A percentile compares a stretch with the other conserved stretches of the same genome.
Evolutionary conservation across 2,113 vertebrate genomes (phyloP).

Genomic region (Dicentrarchus labrax): DNA sequence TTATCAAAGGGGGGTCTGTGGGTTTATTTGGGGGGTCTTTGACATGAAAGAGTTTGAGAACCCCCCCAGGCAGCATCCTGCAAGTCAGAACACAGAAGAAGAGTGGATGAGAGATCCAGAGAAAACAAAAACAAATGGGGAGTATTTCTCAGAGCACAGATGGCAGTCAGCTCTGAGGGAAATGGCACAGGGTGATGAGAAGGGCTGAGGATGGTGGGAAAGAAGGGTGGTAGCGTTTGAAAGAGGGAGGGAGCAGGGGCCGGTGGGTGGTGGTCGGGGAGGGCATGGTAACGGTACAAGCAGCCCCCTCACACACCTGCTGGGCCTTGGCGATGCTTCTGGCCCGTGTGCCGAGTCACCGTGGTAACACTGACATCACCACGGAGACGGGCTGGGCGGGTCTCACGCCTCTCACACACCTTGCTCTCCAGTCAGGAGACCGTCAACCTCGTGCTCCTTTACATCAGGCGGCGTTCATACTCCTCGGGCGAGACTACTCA

Average conservation of each 20-base stretch:
- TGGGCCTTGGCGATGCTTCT: constrained; percentile 50
- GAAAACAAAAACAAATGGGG: constrained; percentile 20
- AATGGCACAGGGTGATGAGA: constrained; percentile 58
- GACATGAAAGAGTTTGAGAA: constrained; percentile 47
- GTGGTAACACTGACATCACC: constrained; percentile 70
- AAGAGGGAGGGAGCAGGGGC: background rate
- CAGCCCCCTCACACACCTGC: constrained; percentile 28
- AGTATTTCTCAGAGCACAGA: constrained; percentile 74
- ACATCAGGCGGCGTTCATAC: background rate
- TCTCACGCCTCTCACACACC: constrained; percentile 87
- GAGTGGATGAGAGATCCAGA: background rate
- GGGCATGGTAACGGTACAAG: constrained; percentile 10
- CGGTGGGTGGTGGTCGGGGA: background rate
- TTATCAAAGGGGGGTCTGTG: constrained; percentile 5
- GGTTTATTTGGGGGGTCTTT: constrained; percentile 26
- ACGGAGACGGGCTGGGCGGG: constrained; percentile 69
- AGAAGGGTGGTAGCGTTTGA: constrained; percentile 54
- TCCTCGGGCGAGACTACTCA: background rate
- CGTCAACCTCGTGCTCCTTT: background rate
- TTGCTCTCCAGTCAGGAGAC: background rate
- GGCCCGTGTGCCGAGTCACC: constrained; percentile 40
- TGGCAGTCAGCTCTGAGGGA: constrained; percentile 69
- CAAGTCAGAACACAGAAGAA: constrained; percentile 21
- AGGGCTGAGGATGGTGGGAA: constrained; percentile 28
- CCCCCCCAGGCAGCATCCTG: constrained; percentile 29